A percentile compares a stretch with the other conserved stretches of the same genome.
Conservation (phyloP, 2,888 invertebrate species). For the Ryuthela nishihirai region DNA sequence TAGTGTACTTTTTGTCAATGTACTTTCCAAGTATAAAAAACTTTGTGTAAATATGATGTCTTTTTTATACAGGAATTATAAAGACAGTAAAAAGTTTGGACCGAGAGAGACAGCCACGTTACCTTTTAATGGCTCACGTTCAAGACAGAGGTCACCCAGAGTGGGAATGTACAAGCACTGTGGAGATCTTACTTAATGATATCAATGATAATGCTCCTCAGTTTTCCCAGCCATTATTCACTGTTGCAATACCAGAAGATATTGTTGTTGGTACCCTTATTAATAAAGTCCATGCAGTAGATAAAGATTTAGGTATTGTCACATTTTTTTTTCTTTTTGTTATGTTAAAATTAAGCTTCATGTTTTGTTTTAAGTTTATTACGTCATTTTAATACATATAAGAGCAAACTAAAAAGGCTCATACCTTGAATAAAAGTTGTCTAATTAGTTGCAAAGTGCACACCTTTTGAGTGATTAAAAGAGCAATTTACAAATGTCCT, state of each 20-base stretch:
- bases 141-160: slow-evolving; percentile 63
- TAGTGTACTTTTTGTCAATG: background rate
- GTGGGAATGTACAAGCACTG: slow-evolving; percentile 71
- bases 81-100: slow-evolving; percentile 70
- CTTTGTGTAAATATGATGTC: no score
- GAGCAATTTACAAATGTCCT: no score
- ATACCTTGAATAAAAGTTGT: no score
- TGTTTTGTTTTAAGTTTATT: no score
- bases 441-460: no score
- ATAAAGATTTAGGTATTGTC: slow-evolving; percentile 67
- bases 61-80: slow-evolving; percentile 51
- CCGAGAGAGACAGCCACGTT: slow-evolving; percentile 69
- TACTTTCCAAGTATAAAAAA: background rate
- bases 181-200: slow-evolving; percentile 69
- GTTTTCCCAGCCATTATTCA: slow-evolving; percentile 30
- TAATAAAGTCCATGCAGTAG: slow-evolving; percentile 79
- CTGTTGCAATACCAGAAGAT: slow-evolving; percentile 67
- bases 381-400: no score
- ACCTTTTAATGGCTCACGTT: slow-evolving; percentile 72
- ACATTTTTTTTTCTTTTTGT: no score
- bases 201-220: slow-evolving; percentile 72
- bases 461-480: no score
- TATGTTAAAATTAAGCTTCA: no score
- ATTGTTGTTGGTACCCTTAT: slow-evolving; percentile 78
- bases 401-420: no score